Evolutionary conservation across 2,888 invertebrate genomes (phyloP).

Genomic region (Andrena bucephala): DNA sequence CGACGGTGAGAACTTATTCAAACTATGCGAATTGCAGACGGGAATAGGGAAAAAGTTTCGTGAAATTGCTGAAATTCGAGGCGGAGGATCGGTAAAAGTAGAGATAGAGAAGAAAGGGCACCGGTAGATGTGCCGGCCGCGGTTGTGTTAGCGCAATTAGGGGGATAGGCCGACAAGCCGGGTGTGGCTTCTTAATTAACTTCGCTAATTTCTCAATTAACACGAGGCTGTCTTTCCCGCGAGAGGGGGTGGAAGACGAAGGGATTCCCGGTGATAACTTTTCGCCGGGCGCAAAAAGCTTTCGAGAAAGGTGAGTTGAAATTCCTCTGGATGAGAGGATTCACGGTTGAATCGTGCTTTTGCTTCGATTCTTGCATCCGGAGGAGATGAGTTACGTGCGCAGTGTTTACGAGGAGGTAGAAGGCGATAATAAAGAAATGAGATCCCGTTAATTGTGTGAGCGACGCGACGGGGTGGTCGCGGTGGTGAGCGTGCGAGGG

Average conservation of each 20-base stretch:
- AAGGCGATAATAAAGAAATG: constrained; percentile 41
- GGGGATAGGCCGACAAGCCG: constrained; percentile 35
- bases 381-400: not conserved
- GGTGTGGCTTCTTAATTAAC: constrained; percentile 74
- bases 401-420: not conserved
- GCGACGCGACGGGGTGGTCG: not conserved
- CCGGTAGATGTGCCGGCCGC: not conserved
- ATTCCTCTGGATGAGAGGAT: not conserved
- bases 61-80: not conserved
- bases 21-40: not conserved
- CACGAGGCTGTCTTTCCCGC: constrained; percentile 28
- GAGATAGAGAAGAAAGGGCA: constrained; percentile 1
- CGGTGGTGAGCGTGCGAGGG: not conserved
- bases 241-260: not conserved
- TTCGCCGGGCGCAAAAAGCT: not conserved
- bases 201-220: constrained; percentile 76
- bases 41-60: constrained; percentile 1
- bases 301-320: constrained; percentile 6
- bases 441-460: constrained; percentile 40
- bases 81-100: constrained; percentile 2
- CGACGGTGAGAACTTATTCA: not conserved
- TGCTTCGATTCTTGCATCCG: not conserved
- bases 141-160: constrained; percentile 65
- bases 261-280: not conserved
- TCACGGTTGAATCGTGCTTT: not conserved